Percentiles rank a stretch among this genome's conserved stretches.
These are phyloP conservation scores for Macrotis lagotis DNA, from an alignment of 2,113 vertebrate genomes.

Conservation along the genomic window DNA sequence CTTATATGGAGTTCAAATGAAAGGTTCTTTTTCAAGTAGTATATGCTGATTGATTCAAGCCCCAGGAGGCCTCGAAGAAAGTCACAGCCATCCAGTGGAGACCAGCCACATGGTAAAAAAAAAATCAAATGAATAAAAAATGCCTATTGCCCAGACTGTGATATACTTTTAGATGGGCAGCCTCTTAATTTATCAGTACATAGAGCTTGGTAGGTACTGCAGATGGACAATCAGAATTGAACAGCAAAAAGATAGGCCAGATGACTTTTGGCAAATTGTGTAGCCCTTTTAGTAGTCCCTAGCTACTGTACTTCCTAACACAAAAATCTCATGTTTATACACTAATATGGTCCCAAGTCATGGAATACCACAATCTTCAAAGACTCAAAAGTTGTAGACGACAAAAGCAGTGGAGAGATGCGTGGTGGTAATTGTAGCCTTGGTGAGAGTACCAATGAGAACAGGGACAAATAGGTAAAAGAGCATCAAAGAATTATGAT, in stretches of 20 bases:
- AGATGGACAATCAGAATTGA: background rate
- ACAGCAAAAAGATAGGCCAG: background rate
- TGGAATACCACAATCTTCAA: background rate
- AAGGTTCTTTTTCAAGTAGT: background rate
- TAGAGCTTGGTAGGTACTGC: background rate
- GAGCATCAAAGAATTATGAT: background rate
- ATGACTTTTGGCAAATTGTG: background rate
- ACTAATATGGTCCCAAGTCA: background rate
- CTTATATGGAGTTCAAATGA: background rate
- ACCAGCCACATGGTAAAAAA: background rate
- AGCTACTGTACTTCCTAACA: background rate
- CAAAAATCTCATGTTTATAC: background rate
- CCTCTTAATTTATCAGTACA: background rate
- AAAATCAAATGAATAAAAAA: background rate
- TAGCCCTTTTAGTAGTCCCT: background rate
- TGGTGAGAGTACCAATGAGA: background rate
- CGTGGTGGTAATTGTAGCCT: background rate
- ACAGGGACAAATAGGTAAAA: background rate
- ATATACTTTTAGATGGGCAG: background rate
- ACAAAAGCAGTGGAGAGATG: background rate
- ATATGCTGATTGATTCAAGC: background rate
- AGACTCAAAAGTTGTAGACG: background rate
- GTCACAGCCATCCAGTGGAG: background rate
- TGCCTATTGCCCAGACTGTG: background rate
- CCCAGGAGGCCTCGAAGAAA: background rate